phyloP scores from a whole-genome alignment of 1,140 invertebrate genomes.

The Lanistes nyassanus region DNA sequence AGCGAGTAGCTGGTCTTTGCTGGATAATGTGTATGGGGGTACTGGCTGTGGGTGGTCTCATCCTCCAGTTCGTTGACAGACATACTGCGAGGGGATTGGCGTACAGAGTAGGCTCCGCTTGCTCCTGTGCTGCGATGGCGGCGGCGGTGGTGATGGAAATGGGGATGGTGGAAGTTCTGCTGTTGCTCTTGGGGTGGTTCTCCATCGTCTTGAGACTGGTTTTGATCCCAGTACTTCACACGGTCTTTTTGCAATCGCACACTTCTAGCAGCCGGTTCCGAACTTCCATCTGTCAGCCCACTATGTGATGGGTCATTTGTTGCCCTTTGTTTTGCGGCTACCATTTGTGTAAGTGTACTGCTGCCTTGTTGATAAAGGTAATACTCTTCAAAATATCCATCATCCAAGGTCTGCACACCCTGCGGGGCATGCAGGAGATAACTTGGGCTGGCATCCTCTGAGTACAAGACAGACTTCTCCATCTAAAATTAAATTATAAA shows the following conservation, averaged over 20 bases:
- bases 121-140: not conserved
- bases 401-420: too few species aligned
- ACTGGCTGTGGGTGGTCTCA: not conserved
- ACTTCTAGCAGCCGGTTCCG: not conserved
- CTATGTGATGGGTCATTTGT: not conserved
- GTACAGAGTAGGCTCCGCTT: constrained; percentile 27
- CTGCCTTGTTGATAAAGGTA: not conserved
- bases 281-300: not conserved
- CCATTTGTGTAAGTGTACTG: not conserved
- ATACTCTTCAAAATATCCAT: too few species aligned
- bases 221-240: not conserved
- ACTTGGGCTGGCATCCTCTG: too few species aligned
- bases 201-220: not conserved
- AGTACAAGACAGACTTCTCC: too few species aligned
- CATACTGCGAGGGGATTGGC: constrained; percentile 9
- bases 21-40: not conserved
- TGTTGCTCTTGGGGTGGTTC: not conserved
- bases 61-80: not conserved
- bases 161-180: constrained; percentile 19
- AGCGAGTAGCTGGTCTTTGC: constrained; percentile 13
- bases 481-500: too few species aligned
- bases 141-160: constrained; percentile 18
- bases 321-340: not conserved
- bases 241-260: not conserved
- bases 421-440: too few species aligned